These are phyloP conservation scores for Tetragnatha versicolor DNA, from an alignment of 1,140 invertebrate species.

Conservation along the genomic window DNA sequence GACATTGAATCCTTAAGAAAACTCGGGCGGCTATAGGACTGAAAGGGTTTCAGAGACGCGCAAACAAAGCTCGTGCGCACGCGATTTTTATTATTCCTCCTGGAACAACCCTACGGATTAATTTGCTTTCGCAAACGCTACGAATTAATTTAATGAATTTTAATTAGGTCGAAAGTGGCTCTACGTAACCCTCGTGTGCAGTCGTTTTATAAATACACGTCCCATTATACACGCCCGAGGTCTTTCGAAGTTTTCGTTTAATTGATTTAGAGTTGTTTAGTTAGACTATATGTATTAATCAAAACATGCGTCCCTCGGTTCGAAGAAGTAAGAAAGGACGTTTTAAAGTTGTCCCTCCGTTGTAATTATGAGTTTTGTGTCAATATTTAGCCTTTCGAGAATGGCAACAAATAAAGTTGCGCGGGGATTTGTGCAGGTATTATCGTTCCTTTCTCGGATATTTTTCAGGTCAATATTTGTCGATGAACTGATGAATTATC, in stretches of 20 bases:
- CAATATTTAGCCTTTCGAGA: not conserved
- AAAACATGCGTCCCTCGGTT: too few relatives aligned
- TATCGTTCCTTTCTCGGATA: not conserved
- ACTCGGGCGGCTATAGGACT: too few relatives aligned
- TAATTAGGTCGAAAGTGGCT: constrained; percentile 1
- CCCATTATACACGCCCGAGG: constrained; percentile 12
- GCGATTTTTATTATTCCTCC: not conserved
- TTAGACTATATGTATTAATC: too few relatives aligned
- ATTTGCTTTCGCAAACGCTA: constrained; percentile 4
- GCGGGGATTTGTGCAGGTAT: not conserved
- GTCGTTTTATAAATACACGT: not conserved
- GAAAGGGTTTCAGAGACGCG: too few relatives aligned
- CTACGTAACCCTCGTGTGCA: not conserved
- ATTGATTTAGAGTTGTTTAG: constrained; percentile 26
- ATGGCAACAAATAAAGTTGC: not conserved
- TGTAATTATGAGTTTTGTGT: not conserved
- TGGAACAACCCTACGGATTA: not conserved
- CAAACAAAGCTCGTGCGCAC: not conserved
- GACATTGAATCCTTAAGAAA: too few relatives aligned
- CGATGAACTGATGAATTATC: not conserved
- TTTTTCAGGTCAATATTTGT: constrained; percentile 9
- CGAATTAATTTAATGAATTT: constrained; percentile 27
- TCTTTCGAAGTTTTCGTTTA: constrained; percentile 16
- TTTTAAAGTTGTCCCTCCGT: not conserved
- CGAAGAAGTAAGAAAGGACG: too few relatives aligned